These are phyloP conservation scores for Halyomorpha halys DNA, from an alignment of 1,140 invertebrate species.

Conservation along the genomic window DNA sequence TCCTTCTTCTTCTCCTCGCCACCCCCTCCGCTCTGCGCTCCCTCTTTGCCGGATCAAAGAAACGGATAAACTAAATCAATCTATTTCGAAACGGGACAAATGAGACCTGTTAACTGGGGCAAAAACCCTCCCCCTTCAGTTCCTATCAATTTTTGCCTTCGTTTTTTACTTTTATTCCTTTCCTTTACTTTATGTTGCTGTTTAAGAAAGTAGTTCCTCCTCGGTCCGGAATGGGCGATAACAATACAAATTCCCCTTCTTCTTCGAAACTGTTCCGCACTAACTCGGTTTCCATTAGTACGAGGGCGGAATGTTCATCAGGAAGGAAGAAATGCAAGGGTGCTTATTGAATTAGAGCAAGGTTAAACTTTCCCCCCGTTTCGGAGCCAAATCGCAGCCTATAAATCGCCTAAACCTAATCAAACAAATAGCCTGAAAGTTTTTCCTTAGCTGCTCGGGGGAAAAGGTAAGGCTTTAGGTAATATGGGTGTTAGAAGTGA, in stretches of 20 bases:
- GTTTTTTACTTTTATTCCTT: background rate
- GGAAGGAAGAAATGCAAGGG: background rate
- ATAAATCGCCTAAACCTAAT: slow-evolving; percentile 6
- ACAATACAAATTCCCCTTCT: background rate
- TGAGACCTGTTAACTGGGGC: slow-evolving; percentile 11
- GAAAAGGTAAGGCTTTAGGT: too few species aligned
- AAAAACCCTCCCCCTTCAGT: background rate
- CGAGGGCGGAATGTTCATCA: background rate
- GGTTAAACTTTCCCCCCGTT: background rate
- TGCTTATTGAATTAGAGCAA: background rate
- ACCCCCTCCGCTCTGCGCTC: background rate
- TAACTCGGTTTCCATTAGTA: background rate
- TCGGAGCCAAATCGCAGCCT: background rate
- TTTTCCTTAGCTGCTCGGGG: background rate
- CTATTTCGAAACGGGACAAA: slow-evolving; percentile 8
- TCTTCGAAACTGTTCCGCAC: background rate
- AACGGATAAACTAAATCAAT: slow-evolving; percentile 19
- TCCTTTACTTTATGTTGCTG: background rate
- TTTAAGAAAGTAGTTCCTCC: background rate
- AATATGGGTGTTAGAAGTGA: too few species aligned
- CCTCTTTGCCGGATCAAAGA: slow-evolving; percentile 9
- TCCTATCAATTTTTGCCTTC: too few species aligned
- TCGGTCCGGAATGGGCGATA: background rate
- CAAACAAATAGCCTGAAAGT: slow-evolving; percentile 11
- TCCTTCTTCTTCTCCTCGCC: background rate